Evolutionary conservation across 2,888 invertebrate species (phyloP), one percentile per base, ranked within the genome.

Genomic region (Taphrorychus bicolor): DNA sequence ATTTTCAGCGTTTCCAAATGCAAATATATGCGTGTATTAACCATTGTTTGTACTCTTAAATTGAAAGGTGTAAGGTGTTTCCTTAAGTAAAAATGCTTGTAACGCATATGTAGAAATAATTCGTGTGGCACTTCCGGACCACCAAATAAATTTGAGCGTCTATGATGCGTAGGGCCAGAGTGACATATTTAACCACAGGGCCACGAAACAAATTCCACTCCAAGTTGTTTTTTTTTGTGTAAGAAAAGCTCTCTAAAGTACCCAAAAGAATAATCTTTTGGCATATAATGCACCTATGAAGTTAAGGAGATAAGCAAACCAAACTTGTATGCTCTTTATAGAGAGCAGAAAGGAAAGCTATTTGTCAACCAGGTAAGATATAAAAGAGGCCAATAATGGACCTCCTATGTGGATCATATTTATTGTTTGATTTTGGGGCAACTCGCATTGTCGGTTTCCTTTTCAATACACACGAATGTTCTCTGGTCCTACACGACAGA

Each of bases 331-430:
- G 23, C 54, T 24, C 42, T 14, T n/a, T n/a, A 57, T 32, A 21
- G 22, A 57, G 18, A 53, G 14, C 49, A 52, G 59, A 65, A 59
- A 59, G 53, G 22, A 32, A 58, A 59, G 58, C 53, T 59, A 65
- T 65, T 65, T 65, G 65, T 65, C 65, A 65, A 53, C 65, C 65
- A 65, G 65, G 65, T 65, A 58, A 59, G 49, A 21, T 42, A 59
- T 59, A 54, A 54, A 59, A 54, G 49, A 21, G 21, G 11, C 41
- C 45, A 62, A 57, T 49, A 63, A 63, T 22, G 57, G 56, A 63
- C 63, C 56, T 54, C 57, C 63, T 51, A 57, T 49, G 51, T 63
- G 57, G 57, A 63, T 49, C 57, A 41, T 51, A 51, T 63, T 56
- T 51, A 57, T 63, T 63, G 63, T 63, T 63, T 40, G 63, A 63